Evolutionary conservation across 2,113 vertebrate genomes (phyloP).

Genomic region (Catharus fuscescens): DNA sequence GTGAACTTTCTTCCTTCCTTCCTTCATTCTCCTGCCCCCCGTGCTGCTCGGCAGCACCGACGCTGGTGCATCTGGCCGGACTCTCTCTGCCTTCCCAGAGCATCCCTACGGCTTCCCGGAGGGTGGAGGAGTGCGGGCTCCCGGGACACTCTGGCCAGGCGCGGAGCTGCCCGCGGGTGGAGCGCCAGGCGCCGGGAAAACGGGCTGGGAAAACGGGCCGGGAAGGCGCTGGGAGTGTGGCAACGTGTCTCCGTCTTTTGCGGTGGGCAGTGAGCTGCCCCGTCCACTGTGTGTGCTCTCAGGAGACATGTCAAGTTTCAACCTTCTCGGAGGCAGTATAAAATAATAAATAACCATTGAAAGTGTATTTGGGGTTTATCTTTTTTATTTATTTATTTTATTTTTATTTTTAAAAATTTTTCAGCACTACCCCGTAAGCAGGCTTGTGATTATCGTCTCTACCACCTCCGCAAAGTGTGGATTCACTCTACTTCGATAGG

Average conservation of each 20-base stretch:
- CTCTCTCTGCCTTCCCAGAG: too few relatives aligned
- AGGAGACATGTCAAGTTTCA: not conserved
- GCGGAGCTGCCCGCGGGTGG: not conserved
- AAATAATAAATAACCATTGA: not conserved
- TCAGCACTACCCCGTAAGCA: accelerated
- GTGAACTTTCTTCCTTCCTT: not conserved
- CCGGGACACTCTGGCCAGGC: accelerated
- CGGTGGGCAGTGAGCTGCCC: accelerated
- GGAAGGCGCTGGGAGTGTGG: accelerated
- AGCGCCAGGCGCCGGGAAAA: not conserved
- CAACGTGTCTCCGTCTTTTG: accelerated
- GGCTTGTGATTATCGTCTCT: not conserved
- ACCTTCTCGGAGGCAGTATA: not conserved
- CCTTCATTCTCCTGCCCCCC: too few relatives aligned
- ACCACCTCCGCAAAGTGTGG: not conserved
- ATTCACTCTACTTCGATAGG: not conserved
- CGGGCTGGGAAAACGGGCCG: not conserved
- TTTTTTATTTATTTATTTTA: too few relatives aligned
- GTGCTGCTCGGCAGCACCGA: not conserved
- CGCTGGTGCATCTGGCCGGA: not conserved
- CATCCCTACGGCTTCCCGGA: too few relatives aligned
- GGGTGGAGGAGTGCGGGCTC: accelerated
- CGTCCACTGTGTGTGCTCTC: accelerated
- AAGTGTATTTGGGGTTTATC: not conserved
- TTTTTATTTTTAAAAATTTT: too few relatives aligned